Evolutionary conservation across 2,113 vertebrate genomes (phyloP).

Genomic region (Rhea americana): DNA sequence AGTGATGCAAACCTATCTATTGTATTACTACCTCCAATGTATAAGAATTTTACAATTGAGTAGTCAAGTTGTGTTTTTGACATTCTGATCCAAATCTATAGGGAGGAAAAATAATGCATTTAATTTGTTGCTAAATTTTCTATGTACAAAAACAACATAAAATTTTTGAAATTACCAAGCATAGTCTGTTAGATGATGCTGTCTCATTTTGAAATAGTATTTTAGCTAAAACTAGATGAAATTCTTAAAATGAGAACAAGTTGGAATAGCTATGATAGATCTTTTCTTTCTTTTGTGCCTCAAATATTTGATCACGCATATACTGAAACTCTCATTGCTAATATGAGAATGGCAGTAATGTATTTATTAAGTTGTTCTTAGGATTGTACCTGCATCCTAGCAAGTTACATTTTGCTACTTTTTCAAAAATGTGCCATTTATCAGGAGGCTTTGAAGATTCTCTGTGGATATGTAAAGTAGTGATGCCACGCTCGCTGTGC

Average conservation of each 20-base stretch:
- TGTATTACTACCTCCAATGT: background rate
- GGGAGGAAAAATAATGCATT: background rate
- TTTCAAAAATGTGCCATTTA: constrained; percentile 27
- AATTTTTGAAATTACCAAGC: background rate
- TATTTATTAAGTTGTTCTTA: background rate
- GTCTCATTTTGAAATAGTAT: background rate
- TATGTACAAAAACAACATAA: background rate
- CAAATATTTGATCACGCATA: background rate
- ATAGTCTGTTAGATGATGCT: background rate
- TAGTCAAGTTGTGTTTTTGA: background rate
- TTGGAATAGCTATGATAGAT: background rate
- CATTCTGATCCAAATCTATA: background rate
- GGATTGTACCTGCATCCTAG: background rate
- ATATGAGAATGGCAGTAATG: background rate
- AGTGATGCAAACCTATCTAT: constrained; percentile 22
- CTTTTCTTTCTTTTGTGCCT: background rate
- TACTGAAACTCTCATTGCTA: constrained; percentile 22
- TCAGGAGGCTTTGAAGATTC: constrained; percentile 42
- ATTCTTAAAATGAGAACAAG: background rate
- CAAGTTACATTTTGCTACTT: constrained; percentile 16
- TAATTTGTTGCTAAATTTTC: constrained; percentile 2
- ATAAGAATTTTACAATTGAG: background rate
- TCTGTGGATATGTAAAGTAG: constrained; percentile 62
- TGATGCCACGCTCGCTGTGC: constrained; percentile 19
- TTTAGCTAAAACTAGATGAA: constrained; percentile 16